phyloP scores from a whole-genome alignment of 1,140 invertebrate genomes.

The Euwallacea fornicatus region DNA sequence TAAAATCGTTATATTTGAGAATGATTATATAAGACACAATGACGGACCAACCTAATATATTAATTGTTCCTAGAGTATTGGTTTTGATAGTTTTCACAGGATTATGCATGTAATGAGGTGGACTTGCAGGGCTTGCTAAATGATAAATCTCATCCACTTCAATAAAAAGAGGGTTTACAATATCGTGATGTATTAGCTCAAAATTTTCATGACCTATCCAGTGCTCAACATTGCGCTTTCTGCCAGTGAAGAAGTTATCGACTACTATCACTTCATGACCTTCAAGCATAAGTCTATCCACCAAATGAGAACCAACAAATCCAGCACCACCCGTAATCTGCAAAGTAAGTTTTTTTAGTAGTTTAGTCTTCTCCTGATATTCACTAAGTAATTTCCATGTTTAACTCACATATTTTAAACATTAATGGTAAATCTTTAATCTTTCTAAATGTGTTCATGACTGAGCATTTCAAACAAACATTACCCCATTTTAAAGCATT shows the following conservation, averaged over 20 bases:
- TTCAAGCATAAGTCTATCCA: slow-evolving; percentile 91
- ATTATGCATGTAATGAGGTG: slow-evolving; percentile 99
- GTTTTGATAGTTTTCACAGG: slow-evolving; percentile 99
- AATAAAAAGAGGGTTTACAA: slow-evolving; percentile 96
- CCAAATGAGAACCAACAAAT: slow-evolving; percentile 98
- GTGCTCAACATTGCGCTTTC: slow-evolving; percentile 96
- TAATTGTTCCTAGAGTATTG: slow-evolving; percentile 99
- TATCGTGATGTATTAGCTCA: slow-evolving; percentile 98
- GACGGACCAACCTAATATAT: slow-evolving; percentile 80
- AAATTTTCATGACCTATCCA: slow-evolving; percentile 99
- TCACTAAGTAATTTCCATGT: not conserved
- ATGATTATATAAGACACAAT: slow-evolving; percentile 6
- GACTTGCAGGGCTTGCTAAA: slow-evolving; percentile 96
- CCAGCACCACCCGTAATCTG: slow-evolving; percentile 96
- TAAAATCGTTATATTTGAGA: slow-evolving; percentile 25
- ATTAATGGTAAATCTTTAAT: not conserved
- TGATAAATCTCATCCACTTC: slow-evolving; percentile 99
- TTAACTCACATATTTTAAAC: not conserved
- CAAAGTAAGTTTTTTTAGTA: slow-evolving; percentile 39
- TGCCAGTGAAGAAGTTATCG: slow-evolving; percentile 98
- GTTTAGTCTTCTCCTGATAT: not conserved
- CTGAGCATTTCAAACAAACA: slow-evolving; percentile 2
- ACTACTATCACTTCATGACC: slow-evolving; percentile 98
- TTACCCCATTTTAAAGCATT: not conserved
- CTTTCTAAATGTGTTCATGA: not conserved